These are phyloP conservation scores for Drosophila miranda DNA, from an alignment of 1,140 invertebrate species.

Conservation along the genomic window DNA sequence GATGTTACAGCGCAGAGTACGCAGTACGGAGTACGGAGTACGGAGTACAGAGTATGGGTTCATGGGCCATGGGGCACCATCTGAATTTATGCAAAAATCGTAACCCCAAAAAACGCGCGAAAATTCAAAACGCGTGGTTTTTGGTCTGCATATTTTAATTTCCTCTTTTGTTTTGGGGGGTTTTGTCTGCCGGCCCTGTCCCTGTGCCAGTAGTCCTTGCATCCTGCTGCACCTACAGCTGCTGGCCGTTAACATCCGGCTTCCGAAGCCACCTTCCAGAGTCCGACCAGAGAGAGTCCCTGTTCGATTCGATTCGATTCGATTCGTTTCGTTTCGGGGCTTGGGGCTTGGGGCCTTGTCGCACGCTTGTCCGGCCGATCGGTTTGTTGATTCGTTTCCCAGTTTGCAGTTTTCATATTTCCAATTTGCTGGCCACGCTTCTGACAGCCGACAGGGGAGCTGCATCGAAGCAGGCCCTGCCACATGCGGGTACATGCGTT, in stretches of 20 bases:
- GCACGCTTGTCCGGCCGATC: constrained; percentile 20
- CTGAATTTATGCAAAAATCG: constrained; percentile 72
- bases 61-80: background rate
- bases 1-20: background rate
- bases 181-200: background rate
- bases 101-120: constrained; percentile 64
- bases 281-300: background rate
- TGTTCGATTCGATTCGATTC: background rate
- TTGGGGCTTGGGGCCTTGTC: background rate
- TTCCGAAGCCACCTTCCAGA: constrained; percentile 47
- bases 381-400: constrained; percentile 48
- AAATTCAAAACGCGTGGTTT: constrained; percentile 80
- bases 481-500: constrained; percentile 20
- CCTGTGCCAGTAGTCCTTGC: constrained; percentile 8
- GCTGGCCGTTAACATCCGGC: constrained; percentile 65
- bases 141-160: constrained; percentile 77
- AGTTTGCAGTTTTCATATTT: constrained; percentile 61
- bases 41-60: background rate
- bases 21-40: too few species aligned
- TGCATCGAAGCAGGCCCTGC: background rate
- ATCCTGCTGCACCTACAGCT: constrained; percentile 59
- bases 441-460: too few species aligned
- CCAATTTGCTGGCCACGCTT: constrained; percentile 45
- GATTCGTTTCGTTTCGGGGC: background rate
- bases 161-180: constrained; percentile 68